Percentiles rank a stretch among this genome's conserved stretches.
Evolutionary conservation across 2,888 invertebrate species (phyloP).

Genomic region (Neria commutata): DNA sequence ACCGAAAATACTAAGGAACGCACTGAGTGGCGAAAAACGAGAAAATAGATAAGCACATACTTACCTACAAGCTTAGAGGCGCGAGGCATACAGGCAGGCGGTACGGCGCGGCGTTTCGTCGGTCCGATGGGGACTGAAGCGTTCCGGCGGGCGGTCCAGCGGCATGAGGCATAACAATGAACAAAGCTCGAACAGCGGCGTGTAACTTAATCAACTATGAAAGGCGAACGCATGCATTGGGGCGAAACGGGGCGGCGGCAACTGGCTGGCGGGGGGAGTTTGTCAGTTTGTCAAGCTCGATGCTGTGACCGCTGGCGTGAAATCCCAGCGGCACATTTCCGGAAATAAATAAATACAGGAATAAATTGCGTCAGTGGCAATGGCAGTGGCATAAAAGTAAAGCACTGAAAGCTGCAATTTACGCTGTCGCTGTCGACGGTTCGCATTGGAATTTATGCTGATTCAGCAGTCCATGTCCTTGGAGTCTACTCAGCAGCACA

Average conservation of each 20-base stretch:
- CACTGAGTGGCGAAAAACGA: conserved; percentile 3
- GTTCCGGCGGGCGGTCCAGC: conserved; percentile 21
- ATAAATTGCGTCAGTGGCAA: conserved; percentile 37
- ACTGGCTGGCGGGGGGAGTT: conserved; percentile 5
- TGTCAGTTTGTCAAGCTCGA: conserved; percentile 19
- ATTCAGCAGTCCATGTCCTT: too few relatives aligned
- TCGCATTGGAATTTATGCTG: too few relatives aligned
- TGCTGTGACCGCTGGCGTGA: conserved; percentile 35
- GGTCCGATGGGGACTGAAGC: conserved; percentile 10
- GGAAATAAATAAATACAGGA: conserved; percentile 54
- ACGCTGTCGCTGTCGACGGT: too few relatives aligned
- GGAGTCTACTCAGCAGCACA: background rate
- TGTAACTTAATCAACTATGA: conserved; percentile 47
- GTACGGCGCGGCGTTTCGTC: background rate
- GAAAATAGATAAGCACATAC: background rate
- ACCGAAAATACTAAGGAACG: conserved; percentile 4
- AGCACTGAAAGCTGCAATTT: background rate
- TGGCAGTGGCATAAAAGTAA: conserved; percentile 14
- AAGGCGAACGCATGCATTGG: background rate
- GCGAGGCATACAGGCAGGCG: conserved; percentile 29
- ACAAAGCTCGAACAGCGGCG: conserved; percentile 23
- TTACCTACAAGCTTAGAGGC: background rate
- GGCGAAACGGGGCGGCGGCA: too few relatives aligned
- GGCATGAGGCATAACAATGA: conserved; percentile 10
- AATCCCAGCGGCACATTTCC: conserved; percentile 49